Base-by-base conservation (phyloP, 2,113 vertebrate species). In the Oceanodroma tethys region DNA sequence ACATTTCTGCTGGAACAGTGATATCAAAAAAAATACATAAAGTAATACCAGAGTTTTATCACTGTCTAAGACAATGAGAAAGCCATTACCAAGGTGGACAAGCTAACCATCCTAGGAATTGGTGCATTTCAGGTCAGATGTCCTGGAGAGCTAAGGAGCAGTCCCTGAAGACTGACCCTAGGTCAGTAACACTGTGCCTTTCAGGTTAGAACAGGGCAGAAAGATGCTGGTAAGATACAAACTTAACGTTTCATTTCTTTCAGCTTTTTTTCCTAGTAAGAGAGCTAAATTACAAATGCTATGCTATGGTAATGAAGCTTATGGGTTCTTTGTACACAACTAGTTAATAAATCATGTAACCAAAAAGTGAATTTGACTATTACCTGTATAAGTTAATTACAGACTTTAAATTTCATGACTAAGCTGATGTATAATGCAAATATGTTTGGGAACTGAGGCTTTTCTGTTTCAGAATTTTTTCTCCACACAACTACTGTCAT, bases 81-180 rank as follows among this genome's bases (percentile, higher is more conserved):
- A 74, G 25, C 25, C 56, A 63, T 75, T n/a, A 45, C 17, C 14
- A 50, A 70, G 12, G 29, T 34, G 29, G 42, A 45, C 36, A 48
- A 79, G 13, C 9, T 78, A 65, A 52, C 17, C 6, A 12, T 38
- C 16, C 18, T 27, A 80, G 30, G 11, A 73, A 48, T 0, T 25
- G 13, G 5, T 40, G 43, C 1, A 3, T 21, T 81, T 74, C 48
- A 81, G 12, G 7, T 40, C 0, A 1, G 5, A 8, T 36, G 17
- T 30, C n/a, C 11, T 59, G 27, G 8, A 80, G 7, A 36, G 4
- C 9, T 74, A 43, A 25, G 16, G 9, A 71, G 19, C 13, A 60
- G 43, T 5, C 19, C 23, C 23, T 53, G 27, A 43, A 55, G 23
- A 36, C 6, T n/a, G n/a, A 60, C 5, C 6, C 40, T 18, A 10